A percentile compares a stretch with the other conserved stretches of the same genome.
Evolutionary conservation across 1,140 invertebrate species (phyloP).

Genomic region (Hylyphantes graminicola): DNA sequence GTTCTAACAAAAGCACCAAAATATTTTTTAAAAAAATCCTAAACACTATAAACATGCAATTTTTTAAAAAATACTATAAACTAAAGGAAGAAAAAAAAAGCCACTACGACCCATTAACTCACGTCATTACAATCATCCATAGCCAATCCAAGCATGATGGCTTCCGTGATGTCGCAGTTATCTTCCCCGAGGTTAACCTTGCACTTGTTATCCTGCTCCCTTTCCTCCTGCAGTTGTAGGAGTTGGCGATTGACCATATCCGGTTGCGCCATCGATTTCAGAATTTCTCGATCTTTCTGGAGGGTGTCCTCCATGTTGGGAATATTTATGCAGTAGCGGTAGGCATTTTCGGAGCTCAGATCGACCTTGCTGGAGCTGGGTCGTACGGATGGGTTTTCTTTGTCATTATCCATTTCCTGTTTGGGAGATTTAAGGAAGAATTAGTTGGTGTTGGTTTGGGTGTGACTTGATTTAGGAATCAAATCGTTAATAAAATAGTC

Average conservation of each 20-base stretch:
- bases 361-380: constrained; percentile 76
- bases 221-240: constrained; percentile 77
- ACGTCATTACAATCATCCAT: constrained; percentile 38
- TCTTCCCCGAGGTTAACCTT: constrained; percentile 16
- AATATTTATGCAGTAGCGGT: constrained; percentile 75
- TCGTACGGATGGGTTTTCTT: constrained; percentile 56
- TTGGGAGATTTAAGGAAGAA: too few species aligned
- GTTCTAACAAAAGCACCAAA: too few species aligned
- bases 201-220: constrained; percentile 69
- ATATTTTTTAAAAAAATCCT: too few species aligned
- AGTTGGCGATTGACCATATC: constrained; percentile 79
- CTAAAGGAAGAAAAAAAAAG: not conserved
- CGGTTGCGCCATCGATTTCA: constrained; percentile 75
- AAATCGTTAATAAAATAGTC: too few species aligned
- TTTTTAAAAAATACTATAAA: too few species aligned
- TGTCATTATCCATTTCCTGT: constrained; percentile 36
- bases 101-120: not conserved
- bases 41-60: too few species aligned
- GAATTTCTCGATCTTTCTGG: constrained; percentile 72
- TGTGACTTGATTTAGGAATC: too few species aligned
- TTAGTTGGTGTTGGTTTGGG: too few species aligned
- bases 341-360: constrained; percentile 76
- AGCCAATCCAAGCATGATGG: constrained; percentile 34
- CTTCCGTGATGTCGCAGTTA: constrained; percentile 23
- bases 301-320: constrained; percentile 76